These are phyloP conservation scores for Heliconius cydno DNA, from an alignment of 2,888 invertebrate genomes.

Conservation along the genomic window DNA sequence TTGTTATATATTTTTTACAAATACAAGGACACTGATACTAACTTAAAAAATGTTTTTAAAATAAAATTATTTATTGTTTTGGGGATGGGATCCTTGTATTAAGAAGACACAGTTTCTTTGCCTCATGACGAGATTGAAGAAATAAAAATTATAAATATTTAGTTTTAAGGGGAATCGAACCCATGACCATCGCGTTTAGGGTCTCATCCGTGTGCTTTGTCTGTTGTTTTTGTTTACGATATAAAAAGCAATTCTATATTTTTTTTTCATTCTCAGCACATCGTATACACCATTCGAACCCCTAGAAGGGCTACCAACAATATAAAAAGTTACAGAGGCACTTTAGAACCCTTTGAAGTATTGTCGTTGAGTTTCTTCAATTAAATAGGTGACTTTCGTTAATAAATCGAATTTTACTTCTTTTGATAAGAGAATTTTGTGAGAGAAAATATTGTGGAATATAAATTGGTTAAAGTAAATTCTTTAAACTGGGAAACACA, in stretches of 20 bases:
- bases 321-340: conserved; percentile 53
- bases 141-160: not conserved
- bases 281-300: conserved; percentile 13
- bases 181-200: not conserved
- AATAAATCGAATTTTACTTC: conserved; percentile 58
- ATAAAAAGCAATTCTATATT: not conserved
- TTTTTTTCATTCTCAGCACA: conserved; percentile 6
- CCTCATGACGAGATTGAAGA: not conserved
- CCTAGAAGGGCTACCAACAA: conserved; percentile 50
- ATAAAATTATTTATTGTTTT: too few species aligned
- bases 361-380: conserved; percentile 59
- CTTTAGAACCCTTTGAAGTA: conserved; percentile 48
- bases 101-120: too few species aligned
- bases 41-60: too few species aligned
- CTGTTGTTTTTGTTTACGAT: not conserved
- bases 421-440: not conserved
- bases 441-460: too few species aligned
- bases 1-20: too few species aligned
- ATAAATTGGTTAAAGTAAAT: too few species aligned
- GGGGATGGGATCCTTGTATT: too few species aligned
- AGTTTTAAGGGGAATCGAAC: not conserved
- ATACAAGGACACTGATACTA: too few species aligned
- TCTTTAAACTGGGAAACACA: too few species aligned
- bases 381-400: conserved; percentile 65
- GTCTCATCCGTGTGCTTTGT: not conserved